These are phyloP conservation scores for Oncopodura yosiiana DNA, from an alignment of 1,140 invertebrate species.

Conservation along the genomic window DNA sequence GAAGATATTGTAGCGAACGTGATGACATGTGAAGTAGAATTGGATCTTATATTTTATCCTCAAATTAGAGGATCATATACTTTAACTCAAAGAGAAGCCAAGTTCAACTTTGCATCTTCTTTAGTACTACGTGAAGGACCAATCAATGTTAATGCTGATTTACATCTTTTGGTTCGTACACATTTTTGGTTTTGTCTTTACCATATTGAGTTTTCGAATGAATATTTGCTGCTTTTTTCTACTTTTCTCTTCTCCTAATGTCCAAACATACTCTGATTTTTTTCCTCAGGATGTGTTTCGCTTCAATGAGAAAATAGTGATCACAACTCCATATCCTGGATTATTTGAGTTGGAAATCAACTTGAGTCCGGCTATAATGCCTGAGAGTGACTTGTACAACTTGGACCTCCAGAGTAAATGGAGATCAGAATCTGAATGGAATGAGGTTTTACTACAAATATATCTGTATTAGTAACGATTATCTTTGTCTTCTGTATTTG, in stretches of 20 bases:
- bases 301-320: slow-evolving; percentile 34
- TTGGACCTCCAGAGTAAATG: slow-evolving; percentile 27
- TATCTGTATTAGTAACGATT: too few relatives aligned
- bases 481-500: slow-evolving; percentile 3
- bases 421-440: slow-evolving; percentile 31
- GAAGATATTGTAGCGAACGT: slow-evolving; percentile 13
- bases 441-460: slow-evolving; percentile 20
- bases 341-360: slow-evolving; percentile 33
- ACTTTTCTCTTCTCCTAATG: neutral
- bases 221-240: neutral
- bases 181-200: neutral
- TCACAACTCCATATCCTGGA: slow-evolving; percentile 32
- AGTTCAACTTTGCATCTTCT: slow-evolving; percentile 26
- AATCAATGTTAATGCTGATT: slow-evolving; percentile 29
- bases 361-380: slow-evolving; percentile 30
- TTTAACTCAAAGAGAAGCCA: slow-evolving; percentile 17
- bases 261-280: neutral
- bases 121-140: slow-evolving; percentile 33
- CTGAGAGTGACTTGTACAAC: slow-evolving; percentile 27
- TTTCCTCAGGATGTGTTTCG: slow-evolving; percentile 27
- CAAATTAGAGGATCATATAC: slow-evolving; percentile 20
- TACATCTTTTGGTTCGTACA: slow-evolving; percentile 28
- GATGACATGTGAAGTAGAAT: slow-evolving; percentile 21
- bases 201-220: neutral
- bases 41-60: slow-evolving; percentile 26